These are phyloP conservation scores for Panopea generosa DNA, from an alignment of 2,888 invertebrate species.

Conservation along the genomic window DNA sequence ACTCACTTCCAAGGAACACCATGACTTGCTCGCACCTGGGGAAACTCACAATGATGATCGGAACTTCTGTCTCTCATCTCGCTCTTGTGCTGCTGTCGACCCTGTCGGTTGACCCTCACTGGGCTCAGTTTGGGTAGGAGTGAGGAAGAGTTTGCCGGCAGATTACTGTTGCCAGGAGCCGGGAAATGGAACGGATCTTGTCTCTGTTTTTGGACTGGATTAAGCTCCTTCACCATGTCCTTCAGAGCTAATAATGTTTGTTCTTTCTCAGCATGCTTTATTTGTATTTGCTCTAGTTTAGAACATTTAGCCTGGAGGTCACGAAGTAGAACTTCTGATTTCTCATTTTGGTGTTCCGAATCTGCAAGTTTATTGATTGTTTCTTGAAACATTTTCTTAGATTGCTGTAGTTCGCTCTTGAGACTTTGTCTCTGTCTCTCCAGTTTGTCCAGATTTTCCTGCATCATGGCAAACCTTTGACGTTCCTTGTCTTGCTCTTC, in stretches of 20 bases:
- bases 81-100: neutral
- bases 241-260: conserved; percentile 67
- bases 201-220: conserved; percentile 9
- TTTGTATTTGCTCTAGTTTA: conserved; percentile 48
- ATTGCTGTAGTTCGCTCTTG: conserved; percentile 32
- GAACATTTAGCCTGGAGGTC: conserved; percentile 50
- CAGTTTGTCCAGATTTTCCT: conserved; percentile 22
- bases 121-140: neutral
- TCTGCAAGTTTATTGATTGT: conserved; percentile 25
- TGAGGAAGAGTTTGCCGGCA: too few relatives aligned
- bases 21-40: too few relatives aligned
- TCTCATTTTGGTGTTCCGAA: conserved; percentile 42
- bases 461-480: conserved; percentile 24
- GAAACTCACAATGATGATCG: neutral
- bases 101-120: too few relatives aligned
- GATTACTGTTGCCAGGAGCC: too few relatives aligned
- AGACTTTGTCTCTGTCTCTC: conserved; percentile 29
- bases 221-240: conserved; percentile 62
- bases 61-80: conserved; percentile 1
- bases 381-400: conserved; percentile 34
- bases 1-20: too few relatives aligned
- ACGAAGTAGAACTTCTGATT: conserved; percentile 40
- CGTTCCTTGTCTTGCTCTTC: conserved; percentile 27
- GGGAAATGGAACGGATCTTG: neutral
- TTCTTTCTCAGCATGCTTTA: conserved; percentile 67